A percentile compares a stretch with the other conserved stretches of the same genome.
Evolutionary conservation across 2,797 vertebrate species (phyloP).

Genomic region (Passerculus sandwichensis): DNA sequence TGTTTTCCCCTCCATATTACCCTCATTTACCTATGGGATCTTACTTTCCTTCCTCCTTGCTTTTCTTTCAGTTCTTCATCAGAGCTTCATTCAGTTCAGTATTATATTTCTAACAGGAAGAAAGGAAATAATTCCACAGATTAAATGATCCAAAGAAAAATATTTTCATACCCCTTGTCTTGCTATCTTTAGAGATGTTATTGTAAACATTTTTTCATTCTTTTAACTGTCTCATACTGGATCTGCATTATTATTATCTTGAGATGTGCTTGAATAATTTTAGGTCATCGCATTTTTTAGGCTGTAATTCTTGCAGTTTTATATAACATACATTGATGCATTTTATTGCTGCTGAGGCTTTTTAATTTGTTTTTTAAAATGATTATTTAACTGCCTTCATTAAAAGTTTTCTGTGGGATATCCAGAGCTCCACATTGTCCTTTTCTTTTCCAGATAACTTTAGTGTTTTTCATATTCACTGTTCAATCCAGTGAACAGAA

Average conservation of each 20-base stretch:
- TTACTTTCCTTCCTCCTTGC: conserved; percentile 2
- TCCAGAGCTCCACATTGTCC: background rate
- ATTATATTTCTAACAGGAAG: conserved; percentile 36
- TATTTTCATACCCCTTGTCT: conserved; percentile 17
- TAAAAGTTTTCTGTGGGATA: background rate
- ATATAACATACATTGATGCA: background rate
- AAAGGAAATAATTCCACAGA: conserved; percentile 44
- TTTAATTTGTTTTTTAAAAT: background rate
- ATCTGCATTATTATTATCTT: background rate
- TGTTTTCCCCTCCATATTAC: background rate
- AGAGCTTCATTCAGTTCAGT: conserved; percentile 10
- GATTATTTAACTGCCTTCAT: background rate
- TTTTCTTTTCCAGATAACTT: background rate
- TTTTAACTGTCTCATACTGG: background rate
- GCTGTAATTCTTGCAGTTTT: background rate
- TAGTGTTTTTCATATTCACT: background rate
- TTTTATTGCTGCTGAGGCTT: background rate
- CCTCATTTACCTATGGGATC: background rate
- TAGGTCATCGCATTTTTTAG: background rate
- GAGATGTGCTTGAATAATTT: background rate
- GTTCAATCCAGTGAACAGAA: background rate
- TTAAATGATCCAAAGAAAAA: conserved; percentile 49
- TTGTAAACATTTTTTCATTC: background rate
- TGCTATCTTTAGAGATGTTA: conserved; percentile 19
- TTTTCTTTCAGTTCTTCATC: conserved; percentile 9